Conservation (phyloP, 2,888 invertebrate species). For the Conistra vaccinii region DNA sequence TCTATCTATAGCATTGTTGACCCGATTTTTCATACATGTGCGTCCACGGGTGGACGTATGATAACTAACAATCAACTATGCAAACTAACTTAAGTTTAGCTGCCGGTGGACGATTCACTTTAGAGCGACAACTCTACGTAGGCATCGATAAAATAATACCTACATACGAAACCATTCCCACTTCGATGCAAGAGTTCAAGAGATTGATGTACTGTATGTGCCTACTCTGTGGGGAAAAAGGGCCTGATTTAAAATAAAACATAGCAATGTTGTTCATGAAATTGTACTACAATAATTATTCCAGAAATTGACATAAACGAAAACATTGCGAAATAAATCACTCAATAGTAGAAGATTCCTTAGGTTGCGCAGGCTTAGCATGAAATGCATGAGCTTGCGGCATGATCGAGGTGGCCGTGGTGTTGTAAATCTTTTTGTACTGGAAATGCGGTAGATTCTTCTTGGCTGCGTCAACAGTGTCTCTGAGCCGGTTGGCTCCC, state of each 20-base stretch:
- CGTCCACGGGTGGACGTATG: too few relatives aligned
- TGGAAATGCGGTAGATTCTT: conserved; percentile 84
- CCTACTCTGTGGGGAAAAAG: background rate
- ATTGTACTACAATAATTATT: conserved; percentile 10
- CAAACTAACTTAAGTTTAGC: too few relatives aligned
- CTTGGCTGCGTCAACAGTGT: conserved; percentile 82
- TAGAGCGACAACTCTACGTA: background rate
- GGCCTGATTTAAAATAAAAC: conserved; percentile 3
- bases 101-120: too few relatives aligned
- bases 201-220: too few relatives aligned
- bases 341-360: conserved; percentile 26
- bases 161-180: background rate
- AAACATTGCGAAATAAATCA: conserved; percentile 22
- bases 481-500: conserved; percentile 73
- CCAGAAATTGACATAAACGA: background rate
- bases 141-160: background rate
- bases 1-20: too few relatives aligned
- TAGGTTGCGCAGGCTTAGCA: conserved; percentile 22
- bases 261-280: conserved; percentile 1
- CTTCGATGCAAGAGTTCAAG: background rate
- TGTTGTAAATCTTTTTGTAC: conserved; percentile 80
- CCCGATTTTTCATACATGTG: too few relatives aligned
- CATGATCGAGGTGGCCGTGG: conserved; percentile 82
- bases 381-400: conserved; percentile 74
- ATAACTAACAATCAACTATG: too few relatives aligned